Evolutionary conservation across 2,797 vertebrate genomes (phyloP), one percentile per base, ranked within the genome.

Genomic region (Leptodactylus fallax): DNA sequence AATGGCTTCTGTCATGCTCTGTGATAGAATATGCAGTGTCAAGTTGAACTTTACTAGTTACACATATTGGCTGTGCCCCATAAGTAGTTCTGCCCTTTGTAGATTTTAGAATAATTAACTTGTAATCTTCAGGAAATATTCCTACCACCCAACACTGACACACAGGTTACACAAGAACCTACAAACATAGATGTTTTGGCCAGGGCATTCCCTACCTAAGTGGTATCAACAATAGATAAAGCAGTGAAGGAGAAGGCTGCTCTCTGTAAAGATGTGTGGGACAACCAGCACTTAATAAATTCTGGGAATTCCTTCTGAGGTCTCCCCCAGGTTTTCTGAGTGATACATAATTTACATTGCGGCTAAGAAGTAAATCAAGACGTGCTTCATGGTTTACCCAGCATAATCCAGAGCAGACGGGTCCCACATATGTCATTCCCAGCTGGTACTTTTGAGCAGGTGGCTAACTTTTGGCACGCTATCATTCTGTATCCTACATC

Each of bases 251-350:
- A 71, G 69, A 21, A 8, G 3, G 36, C 27, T 19, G 17, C 36
- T 72, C 7, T 47, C 47, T 72, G 69, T 72, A 72, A 45, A 10
- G 27, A 69, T 19, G 7, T 45, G 27, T 72, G 69, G 69, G 69
- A 72, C 17, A 17, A 47, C 47, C 69, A 3, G 69, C 69, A 72
- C 36, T 72, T 72, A 72, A 72, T 72, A 72, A 21, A 72, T 72
- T 72, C 69, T 72, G 69, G 69, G 36, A 72, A 72, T 72, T 72
- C 69, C 69, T 72, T 72, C 7, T 4, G 19, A 47, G 69, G 27
- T 21, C 69, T 47, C 36, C 16, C 3, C 69, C 69, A 72, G 69
- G 69, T 71, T 71, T 45, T 6, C 67, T 71, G 67, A 45, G 14
- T 47, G 36, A 47, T 72, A 71, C 14, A 71, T 16, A 72, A 17